These are phyloP conservation scores for Aspidapion aeneum DNA, from an alignment of 2,888 invertebrate genomes.

Conservation along the genomic window DNA sequence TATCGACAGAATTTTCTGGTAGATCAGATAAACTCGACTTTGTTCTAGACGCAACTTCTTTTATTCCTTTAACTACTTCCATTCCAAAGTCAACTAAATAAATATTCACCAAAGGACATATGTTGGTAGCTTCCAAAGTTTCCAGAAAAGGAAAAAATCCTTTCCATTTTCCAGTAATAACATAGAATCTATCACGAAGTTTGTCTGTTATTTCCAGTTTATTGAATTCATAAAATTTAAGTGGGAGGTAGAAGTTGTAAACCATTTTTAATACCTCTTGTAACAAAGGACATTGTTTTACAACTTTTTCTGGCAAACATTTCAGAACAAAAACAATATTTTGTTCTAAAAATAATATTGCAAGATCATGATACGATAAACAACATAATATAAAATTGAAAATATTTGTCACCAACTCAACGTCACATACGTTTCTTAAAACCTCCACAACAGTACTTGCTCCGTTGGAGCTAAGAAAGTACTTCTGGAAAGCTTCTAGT, in stretches of 20 bases:
- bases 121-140: conserved; percentile 32
- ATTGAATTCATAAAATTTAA: conserved; percentile 38
- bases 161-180: conserved; percentile 35
- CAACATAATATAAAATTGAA: conserved; percentile 35
- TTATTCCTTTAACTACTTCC: conserved; percentile 18
- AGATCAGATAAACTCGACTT: no score
- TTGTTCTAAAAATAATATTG: conserved; percentile 29
- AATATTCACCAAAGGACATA: conserved; percentile 35
- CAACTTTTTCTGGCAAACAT: conserved; percentile 22
- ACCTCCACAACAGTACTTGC: conserved; percentile 27
- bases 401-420: conserved; percentile 30
- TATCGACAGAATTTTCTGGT: no score
- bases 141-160: conserved; percentile 41
- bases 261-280: conserved; percentile 31
- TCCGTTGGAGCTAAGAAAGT: conserved; percentile 31
- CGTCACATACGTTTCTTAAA: conserved; percentile 24
- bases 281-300: conserved; percentile 29
- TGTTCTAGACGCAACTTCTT: no score
- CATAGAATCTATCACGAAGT: conserved; percentile 36
- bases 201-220: conserved; percentile 37
- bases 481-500: conserved; percentile 25
- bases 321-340: conserved; percentile 29
- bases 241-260: conserved; percentile 36
- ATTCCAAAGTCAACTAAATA: conserved; percentile 40
- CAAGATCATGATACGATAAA: conserved; percentile 33